A percentile compares a stretch with the other conserved stretches of the same genome.
Evolutionary conservation across 2,888 invertebrate species (phyloP).

Genomic region (Onchidella celtica): DNA sequence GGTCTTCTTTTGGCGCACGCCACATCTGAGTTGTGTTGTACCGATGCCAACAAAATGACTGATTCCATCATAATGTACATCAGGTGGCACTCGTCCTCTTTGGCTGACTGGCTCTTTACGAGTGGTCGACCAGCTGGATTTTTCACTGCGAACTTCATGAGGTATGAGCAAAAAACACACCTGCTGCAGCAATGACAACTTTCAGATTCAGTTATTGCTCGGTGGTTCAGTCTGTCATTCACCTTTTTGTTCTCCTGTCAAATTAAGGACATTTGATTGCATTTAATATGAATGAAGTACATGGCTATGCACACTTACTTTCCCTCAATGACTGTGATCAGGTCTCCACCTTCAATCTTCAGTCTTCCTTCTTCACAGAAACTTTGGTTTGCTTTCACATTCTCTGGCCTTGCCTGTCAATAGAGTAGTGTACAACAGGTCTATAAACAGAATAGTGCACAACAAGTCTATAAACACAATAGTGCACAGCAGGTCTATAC

Average conservation of each 20-base stretch:
- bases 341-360: constrained; percentile 89
- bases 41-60: neutral
- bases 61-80: neutral
- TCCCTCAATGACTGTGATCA: constrained; percentile 93
- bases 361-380: constrained; percentile 88
- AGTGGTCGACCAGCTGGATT: neutral
- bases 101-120: neutral
- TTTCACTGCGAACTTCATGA: neutral
- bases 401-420: constrained; percentile 81
- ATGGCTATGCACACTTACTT: too few relatives aligned
- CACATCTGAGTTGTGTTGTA: neutral
- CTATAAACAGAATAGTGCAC: too few relatives aligned
- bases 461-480: too few relatives aligned
- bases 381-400: constrained; percentile 85
- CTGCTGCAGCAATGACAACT: neutral
- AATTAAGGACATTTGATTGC: too few relatives aligned
- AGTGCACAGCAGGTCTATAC: too few relatives aligned
- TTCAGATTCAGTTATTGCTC: too few relatives aligned
- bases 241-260: too few relatives aligned
- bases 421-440: too few relatives aligned
- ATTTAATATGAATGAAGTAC: too few relatives aligned
- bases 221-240: too few relatives aligned
- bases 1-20: neutral
- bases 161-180: neutral
- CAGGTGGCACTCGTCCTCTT: neutral